Percentiles rank a stretch among this genome's conserved stretches.
Conservation (phyloP, 2,113 vertebrate genomes). For the Nettapus auritus region DNA sequence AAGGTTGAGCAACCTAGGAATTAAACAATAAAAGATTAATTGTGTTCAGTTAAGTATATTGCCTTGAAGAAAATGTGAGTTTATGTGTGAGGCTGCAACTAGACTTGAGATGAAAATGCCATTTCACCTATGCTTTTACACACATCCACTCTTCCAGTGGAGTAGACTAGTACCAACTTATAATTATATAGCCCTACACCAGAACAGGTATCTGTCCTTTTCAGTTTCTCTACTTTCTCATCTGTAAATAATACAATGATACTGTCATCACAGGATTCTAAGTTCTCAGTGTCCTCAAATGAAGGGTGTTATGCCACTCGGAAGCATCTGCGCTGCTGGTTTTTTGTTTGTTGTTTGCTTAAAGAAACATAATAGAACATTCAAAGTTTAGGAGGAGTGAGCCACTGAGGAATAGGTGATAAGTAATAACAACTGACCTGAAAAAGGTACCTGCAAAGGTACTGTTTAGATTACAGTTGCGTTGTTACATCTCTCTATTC, state of each 20-base stretch:
- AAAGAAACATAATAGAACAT: not conserved
- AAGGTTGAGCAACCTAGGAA: not conserved
- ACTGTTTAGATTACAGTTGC: not conserved
- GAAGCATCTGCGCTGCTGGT: rapidly evolving
- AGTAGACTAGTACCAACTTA: not conserved
- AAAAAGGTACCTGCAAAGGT: not conserved
- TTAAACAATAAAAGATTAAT: not conserved
- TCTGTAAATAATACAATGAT: not conserved
- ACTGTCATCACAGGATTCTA: not conserved
- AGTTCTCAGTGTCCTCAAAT: not conserved
- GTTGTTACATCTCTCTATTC: not conserved
- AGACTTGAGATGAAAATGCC: not conserved
- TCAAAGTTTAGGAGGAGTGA: not conserved
- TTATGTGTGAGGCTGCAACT: not conserved
- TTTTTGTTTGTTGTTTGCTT: not conserved
- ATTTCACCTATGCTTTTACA: not conserved
- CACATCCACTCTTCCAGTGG: not conserved
- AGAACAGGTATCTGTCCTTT: not conserved
- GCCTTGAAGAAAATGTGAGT: not conserved
- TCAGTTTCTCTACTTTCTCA: not conserved
- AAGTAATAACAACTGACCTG: not conserved
- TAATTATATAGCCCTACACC: not conserved
- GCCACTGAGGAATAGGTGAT: not conserved
- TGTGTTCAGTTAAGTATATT: not conserved
- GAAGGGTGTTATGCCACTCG: not conserved